Evolutionary conservation across 2,797 vertebrate genomes (phyloP).

Genomic region (Apodemus agrarius): DNA sequence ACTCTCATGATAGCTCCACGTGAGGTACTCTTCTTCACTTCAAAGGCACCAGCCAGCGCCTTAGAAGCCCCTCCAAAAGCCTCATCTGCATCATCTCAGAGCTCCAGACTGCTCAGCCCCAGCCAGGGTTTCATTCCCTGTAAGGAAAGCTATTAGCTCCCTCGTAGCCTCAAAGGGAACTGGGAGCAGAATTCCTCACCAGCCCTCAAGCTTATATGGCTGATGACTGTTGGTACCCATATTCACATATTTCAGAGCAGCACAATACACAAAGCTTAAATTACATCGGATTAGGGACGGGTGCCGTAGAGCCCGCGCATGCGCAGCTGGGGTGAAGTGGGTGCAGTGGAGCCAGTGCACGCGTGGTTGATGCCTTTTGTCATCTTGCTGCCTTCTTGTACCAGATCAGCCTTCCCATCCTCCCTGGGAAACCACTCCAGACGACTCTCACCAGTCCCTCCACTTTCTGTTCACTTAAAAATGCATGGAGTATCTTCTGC

Average conservation of each 20-base stretch:
- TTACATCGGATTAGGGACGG: neutral
- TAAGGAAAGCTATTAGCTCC: slow-evolving; percentile 63
- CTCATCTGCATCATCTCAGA: neutral
- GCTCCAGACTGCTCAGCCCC: slow-evolving; percentile 19
- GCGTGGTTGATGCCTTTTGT: neutral
- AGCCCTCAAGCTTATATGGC: neutral
- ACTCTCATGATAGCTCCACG: slow-evolving; percentile 21
- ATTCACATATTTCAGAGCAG: slow-evolving; percentile 19
- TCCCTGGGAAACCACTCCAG: neutral
- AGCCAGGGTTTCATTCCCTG: neutral
- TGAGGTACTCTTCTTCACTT: slow-evolving; percentile 58
- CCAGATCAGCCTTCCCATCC: neutral
- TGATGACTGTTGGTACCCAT: slow-evolving; percentile 29
- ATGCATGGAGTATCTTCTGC: slow-evolving; percentile 25
- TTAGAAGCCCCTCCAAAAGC: slow-evolving; percentile 61
- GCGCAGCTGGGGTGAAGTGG: neutral
- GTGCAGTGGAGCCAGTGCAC: neutral
- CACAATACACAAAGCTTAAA: slow-evolving; percentile 42
- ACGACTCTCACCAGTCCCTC: neutral
- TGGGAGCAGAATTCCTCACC: neutral
- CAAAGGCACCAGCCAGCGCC: slow-evolving; percentile 56
- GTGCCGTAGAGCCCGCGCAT: neutral
- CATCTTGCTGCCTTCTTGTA: neutral
- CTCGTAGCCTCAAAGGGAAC: slow-evolving; percentile 72
- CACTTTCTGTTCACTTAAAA: slow-evolving; percentile 63